Percentiles rank a stretch among this genome's conserved stretches.
Evolutionary conservation across 2,888 invertebrate species (phyloP).

Genomic region (Amiota minor): DNA sequence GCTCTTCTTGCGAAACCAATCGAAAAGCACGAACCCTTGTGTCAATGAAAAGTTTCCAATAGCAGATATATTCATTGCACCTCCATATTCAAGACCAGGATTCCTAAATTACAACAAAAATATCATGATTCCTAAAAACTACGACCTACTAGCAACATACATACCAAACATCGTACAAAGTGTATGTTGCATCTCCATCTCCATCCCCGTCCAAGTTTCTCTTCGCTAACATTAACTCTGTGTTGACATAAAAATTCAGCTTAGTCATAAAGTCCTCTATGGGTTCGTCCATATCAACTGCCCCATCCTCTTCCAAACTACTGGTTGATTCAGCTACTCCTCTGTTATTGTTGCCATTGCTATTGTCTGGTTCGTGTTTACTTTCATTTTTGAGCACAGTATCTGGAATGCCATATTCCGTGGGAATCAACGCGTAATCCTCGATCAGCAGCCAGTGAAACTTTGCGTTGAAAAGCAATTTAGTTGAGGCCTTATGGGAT

Average conservation of each 20-base stretch:
- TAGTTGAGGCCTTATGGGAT: conserved; percentile 68
- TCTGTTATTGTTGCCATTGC: conserved; percentile 7
- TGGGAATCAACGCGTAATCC: conserved; percentile 64
- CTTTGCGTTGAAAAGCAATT: conserved; percentile 72
- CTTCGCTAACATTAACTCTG: conserved; percentile 72
- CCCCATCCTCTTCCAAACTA: conserved; percentile 34
- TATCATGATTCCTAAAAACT: conserved; percentile 31
- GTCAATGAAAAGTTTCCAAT: conserved; percentile 75
- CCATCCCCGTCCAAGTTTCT: conserved; percentile 45
- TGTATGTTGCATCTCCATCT: conserved; percentile 50
- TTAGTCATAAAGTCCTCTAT: conserved; percentile 71
- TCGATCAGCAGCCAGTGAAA: conserved; percentile 74
- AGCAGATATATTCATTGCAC: conserved; percentile 74
- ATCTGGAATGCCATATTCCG: conserved; percentile 26
- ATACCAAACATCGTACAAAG: conserved; percentile 71
- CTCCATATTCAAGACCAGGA: conserved; percentile 76
- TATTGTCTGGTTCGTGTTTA: conserved; percentile 35
- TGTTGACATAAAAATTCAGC: conserved; percentile 73
- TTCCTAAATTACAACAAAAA: conserved; percentile 68
- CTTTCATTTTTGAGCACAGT: conserved; percentile 38
- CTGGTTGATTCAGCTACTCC: conserved; percentile 4
- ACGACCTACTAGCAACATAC: conserved; percentile 44
- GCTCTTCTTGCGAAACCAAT: conserved; percentile 65
- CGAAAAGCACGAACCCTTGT: conserved; percentile 59
- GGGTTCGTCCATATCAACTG: conserved; percentile 51